phyloP scores from a whole-genome alignment of 2,888 invertebrate species.

The Rhodophaea formosa region DNA sequence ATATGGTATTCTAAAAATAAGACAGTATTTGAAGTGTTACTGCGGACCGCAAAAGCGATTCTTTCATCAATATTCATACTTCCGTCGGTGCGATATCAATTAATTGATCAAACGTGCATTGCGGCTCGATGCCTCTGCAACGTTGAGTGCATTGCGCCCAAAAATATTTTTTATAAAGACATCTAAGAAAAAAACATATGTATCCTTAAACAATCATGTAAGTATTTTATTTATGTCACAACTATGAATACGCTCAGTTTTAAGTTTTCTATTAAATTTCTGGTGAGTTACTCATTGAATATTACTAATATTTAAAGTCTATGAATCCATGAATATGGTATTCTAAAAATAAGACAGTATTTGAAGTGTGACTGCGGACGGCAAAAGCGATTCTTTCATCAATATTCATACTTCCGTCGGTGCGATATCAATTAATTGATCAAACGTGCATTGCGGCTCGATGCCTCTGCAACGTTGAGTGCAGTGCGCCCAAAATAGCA shows the following conservation, averaged over 20 bases:
- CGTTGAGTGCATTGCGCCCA: constrained; percentile 11
- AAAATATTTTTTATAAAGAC: background rate
- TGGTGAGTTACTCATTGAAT: too few relatives aligned
- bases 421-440: constrained; percentile 38
- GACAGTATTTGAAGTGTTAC: background rate
- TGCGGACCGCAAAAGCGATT: constrained; percentile 24
- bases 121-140: constrained; percentile 27
- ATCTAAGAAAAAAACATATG: too few relatives aligned
- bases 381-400: constrained; percentile 31
- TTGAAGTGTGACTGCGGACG: background rate
- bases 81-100: constrained; percentile 33
- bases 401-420: constrained; percentile 38
- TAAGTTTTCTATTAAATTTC: too few relatives aligned
- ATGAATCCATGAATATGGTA: background rate
- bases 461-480: constrained; percentile 23
- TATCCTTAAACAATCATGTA: too few relatives aligned
- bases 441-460: constrained; percentile 32
- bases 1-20: constrained; percentile 2
- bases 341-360: constrained; percentile 4
- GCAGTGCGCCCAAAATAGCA: constrained; percentile 6
- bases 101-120: constrained; percentile 36
- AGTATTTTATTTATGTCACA: too few relatives aligned
- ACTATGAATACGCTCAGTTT: too few relatives aligned
- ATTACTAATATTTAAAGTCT: background rate
- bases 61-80: constrained; percentile 41